Evolutionary conservation across 53 echinoderm and acorn worm genomes (phyloP).

Genomic region (Holothuria scabra): DNA sequence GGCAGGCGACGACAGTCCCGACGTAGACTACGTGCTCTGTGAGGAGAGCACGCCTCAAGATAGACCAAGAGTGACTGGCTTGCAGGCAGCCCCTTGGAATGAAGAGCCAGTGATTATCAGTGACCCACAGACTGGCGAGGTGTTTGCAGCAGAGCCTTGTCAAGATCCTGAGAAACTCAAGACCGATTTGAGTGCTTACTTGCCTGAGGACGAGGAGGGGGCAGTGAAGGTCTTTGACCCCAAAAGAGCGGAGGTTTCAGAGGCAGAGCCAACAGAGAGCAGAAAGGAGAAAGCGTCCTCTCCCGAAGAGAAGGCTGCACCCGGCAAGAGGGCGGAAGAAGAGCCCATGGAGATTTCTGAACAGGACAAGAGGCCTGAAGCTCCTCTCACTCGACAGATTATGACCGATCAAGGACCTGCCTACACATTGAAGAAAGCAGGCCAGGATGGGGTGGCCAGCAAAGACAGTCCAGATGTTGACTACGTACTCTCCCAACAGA

Average conservation of each 20-base stretch:
- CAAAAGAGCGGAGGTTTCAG: constrained; percentile 39
- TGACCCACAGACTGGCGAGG: constrained; percentile 46
- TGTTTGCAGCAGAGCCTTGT: constrained; percentile 65
- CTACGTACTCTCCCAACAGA: constrained; percentile 42
- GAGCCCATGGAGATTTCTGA: constrained; percentile 12
- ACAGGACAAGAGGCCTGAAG: constrained; percentile 19
- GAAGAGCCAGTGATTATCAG: constrained; percentile 55
- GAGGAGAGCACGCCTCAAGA: constrained; percentile 9
- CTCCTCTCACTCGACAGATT: constrained; percentile 66
- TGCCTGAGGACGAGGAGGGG: constrained; percentile 51
- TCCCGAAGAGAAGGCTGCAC: constrained; percentile 10
- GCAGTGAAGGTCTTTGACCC: constrained; percentile 74
- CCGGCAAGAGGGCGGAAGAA: constrained; percentile 4
- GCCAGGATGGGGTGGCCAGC: constrained; percentile 44
- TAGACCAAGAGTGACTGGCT: constrained; percentile 52
- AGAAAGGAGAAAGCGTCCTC: constrained; percentile 47
- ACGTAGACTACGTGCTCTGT: constrained; percentile 51
- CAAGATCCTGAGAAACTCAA: constrained; percentile 60
- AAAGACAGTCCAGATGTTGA: constrained; percentile 57
- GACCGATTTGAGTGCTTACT: constrained; percentile 59
- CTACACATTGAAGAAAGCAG: constrained; percentile 71
- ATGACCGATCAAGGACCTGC: constrained; percentile 83
- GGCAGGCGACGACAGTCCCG: constrained; percentile 52
- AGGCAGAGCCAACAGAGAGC: constrained; percentile 30
- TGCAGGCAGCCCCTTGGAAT: constrained; percentile 26